Conservation (phyloP, 2,113 vertebrate species). For the Sceloporus undulatus region DNA sequence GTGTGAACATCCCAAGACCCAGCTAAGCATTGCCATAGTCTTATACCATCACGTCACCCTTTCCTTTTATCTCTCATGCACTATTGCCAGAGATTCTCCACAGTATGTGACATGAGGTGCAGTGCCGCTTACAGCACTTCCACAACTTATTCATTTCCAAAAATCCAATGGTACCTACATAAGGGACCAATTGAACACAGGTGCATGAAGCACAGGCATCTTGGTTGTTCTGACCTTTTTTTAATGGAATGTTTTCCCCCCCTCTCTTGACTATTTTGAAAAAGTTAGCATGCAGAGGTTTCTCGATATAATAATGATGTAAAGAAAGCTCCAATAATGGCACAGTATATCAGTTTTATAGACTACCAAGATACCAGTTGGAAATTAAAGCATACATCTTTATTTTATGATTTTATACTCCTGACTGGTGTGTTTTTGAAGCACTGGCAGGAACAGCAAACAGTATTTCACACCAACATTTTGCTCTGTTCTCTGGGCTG, state of each 20-base stretch:
- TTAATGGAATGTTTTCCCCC: not conserved
- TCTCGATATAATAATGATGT: constrained; percentile 31
- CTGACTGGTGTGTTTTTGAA: constrained; percentile 24
- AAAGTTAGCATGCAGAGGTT: not conserved
- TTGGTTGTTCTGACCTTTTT: constrained; percentile 10
- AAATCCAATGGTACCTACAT: constrained; percentile 16
- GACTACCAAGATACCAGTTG: constrained; percentile 64
- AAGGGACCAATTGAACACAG: constrained; percentile 29
- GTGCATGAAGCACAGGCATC: constrained; percentile 11
- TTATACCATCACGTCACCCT: too few relatives aligned
- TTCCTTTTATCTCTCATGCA: too few relatives aligned
- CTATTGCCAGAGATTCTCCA: too few relatives aligned
- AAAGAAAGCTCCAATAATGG: constrained; percentile 62
- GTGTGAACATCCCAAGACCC: too few relatives aligned
- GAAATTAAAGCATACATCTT: constrained; percentile 61
- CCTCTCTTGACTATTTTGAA: not conserved
- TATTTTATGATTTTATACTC: constrained; percentile 27
- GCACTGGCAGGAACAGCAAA: constrained; percentile 34
- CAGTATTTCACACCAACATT: constrained; percentile 43
- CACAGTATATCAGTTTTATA: constrained; percentile 53
- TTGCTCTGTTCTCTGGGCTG: constrained; percentile 25
- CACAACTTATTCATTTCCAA: too few relatives aligned
- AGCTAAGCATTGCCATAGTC: too few relatives aligned
- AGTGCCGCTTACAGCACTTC: constrained; percentile 5
- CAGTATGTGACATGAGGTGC: too few relatives aligned